Evolutionary conservation across 2,113 vertebrate species (phyloP), one percentile per base, ranked within the genome.

Genomic region (Mesitornis unicolor): DNA sequence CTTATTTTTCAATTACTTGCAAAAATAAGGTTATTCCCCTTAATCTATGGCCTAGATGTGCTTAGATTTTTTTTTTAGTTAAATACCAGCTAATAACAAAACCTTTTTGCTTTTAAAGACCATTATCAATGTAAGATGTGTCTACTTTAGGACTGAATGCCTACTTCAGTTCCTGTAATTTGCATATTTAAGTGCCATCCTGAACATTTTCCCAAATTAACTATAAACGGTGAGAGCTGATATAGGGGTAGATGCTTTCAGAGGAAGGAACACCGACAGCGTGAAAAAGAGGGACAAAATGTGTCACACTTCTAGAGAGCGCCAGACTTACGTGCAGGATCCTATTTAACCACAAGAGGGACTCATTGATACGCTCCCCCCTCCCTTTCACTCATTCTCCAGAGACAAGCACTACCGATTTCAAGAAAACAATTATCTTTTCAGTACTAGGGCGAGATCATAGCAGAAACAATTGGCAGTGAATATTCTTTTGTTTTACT

Each of bases 341-440:
- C 40, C 47, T 43, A 43, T 40, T 74, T 68, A 78, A 78, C 96
- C 90, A 87, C 93, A 71, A 95, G 93, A 95, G 92, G 92, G 96
- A 92, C 76, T 56, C 89, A 2, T 2, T 38, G 65, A 63, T 24
- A 11, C 9, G 26, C 20, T 63, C 35, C 75, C 26, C 29, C 17
- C 2, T 33, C 13, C 8, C 11, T 28, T 70, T 13, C 40, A 8
- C 57, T 51, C 16, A 6, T 48, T 57, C 57, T 48, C 53, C 0
- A 71, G 22, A 93, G 71, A 95, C 93, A 96, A 89, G 65, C 82
- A 48, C 79, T 92, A 95, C 67, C 92, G 85, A 96, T 76, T 92
- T 81, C 68, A 87, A 93, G 71, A 70, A 70, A 93, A 96, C 93
- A 97, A 94, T 68, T 90, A 48, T 81, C 92, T 93, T 93, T 90